phyloP scores from a whole-genome alignment of 2,797 vertebrate species.

The Argentina silus region DNA sequence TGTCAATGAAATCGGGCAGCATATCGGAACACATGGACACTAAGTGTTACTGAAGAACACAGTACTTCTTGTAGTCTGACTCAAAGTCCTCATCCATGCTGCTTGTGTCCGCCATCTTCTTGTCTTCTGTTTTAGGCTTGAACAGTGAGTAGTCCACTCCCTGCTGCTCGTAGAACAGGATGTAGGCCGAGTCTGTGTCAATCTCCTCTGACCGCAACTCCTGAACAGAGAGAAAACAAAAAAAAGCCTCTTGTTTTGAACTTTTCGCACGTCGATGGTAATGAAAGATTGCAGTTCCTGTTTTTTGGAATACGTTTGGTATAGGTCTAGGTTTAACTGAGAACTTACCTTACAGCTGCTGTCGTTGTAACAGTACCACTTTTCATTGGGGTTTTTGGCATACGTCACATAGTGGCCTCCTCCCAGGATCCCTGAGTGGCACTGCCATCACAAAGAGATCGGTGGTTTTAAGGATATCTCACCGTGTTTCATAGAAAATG shows the following conservation, averaged over 20 bases:
- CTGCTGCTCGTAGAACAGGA: slow-evolving; percentile 91
- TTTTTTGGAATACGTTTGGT: not conserved
- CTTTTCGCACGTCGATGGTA: not conserved
- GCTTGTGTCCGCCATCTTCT: slow-evolving; percentile 92
- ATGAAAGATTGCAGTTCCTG: not conserved
- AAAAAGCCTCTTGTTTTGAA: not conserved
- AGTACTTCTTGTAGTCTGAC: slow-evolving; percentile 91
- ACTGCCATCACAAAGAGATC: slow-evolving; percentile 68
- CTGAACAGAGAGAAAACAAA: slow-evolving; percentile 54
- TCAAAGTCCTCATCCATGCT: slow-evolving; percentile 94
- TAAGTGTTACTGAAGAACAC: slow-evolving; percentile 81
- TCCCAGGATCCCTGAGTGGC: slow-evolving; percentile 94
- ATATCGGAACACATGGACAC: not conserved
- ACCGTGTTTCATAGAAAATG: not conserved
- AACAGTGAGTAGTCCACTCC: slow-evolving; percentile 89
- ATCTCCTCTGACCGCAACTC: slow-evolving; percentile 88
- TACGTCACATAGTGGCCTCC: slow-evolving; percentile 93
- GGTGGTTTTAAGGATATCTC: not conserved
- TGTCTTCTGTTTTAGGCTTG: slow-evolving; percentile 88
- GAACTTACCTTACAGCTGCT: slow-evolving; percentile 90
- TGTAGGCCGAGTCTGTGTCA: slow-evolving; percentile 91
- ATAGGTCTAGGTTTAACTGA: not conserved
- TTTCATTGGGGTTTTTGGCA: slow-evolving; percentile 91
- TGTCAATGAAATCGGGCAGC: not conserved
- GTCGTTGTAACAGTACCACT: slow-evolving; percentile 95